Evolutionary conservation across 2,797 vertebrate species (phyloP), one percentile per base, ranked within the genome.

Genomic region (Poecile montanus): DNA sequence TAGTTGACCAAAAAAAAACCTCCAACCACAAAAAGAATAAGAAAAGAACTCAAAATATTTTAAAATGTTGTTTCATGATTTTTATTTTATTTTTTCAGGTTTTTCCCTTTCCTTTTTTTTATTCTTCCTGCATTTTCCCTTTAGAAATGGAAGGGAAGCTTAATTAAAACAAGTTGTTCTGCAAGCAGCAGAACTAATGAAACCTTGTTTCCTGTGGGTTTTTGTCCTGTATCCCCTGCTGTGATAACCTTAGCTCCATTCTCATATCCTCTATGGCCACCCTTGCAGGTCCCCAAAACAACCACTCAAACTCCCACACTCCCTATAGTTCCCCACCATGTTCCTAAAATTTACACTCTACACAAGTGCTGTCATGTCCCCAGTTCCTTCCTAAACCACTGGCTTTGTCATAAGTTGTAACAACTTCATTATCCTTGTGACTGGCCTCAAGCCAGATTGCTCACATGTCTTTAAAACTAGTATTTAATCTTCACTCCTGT

Each of bases 81-180:
- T 95, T 92, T 51, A 80, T 91, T 95, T 87, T 94, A 94, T 96
- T 96, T 94, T 93, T 90, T 93, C 93, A 96, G 94, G 88, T 76
- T 94, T 94, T 96, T 94, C 91, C 90, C 36, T 86, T 96, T 94
- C 73, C 66, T 80, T 81, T 89, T 40, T 96, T 88, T 77, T 18
- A 70, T 81, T 93, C 42, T 94, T 90, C 67, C 66, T 81, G 54
- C 29, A 66, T 94, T 94, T 91, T 95, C 88, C 85, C 56, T 76
- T 91, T 26, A 88, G 90, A 86, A 91, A 91, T 70, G 26, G 60
- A 95, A 88, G 88, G 94, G 74, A 96, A 95, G 83, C 83, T 91
- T 94, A 96, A 95, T 94, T 96, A 96, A 96, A 96, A 93, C 73
- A 94, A 94, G 70, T 94, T 84, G 79, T n/a, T 94, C 88, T 79